Evolutionary conservation across 2,888 invertebrate species (phyloP).

Genomic region (Amphimallon solstitiale): DNA sequence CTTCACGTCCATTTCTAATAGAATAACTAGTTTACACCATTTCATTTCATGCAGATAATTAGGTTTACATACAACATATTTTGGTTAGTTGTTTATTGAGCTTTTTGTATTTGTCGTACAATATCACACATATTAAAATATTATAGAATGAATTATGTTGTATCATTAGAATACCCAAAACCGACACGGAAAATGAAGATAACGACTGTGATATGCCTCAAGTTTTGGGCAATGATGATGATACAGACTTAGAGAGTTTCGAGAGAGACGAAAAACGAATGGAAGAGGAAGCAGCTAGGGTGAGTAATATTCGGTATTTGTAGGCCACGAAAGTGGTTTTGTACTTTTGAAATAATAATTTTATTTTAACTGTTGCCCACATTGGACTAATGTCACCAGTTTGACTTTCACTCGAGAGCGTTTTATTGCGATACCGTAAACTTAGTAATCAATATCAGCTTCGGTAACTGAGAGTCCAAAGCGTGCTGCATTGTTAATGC

Average conservation of each 20-base stretch:
- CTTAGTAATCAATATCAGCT: too few species aligned
- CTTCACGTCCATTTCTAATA: conserved; percentile 52
- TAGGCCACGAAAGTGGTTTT: too few species aligned
- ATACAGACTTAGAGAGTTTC: conserved; percentile 65
- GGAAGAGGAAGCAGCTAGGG: conserved; percentile 65
- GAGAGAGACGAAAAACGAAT: conserved; percentile 66
- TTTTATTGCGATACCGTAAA: too few species aligned
- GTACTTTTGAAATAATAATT: too few species aligned
- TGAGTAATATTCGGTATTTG: conserved; percentile 45
- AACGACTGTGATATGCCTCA: conserved; percentile 62
- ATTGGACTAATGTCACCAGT: too few species aligned
- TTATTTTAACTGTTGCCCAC: too few species aligned
- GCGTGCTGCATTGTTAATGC: too few species aligned
- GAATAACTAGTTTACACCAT: conserved; percentile 17
- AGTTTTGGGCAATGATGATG: conserved; percentile 56
- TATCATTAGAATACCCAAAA: conserved; percentile 46
- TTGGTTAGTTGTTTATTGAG: background rate
- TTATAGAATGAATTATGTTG: background rate
- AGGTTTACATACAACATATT: conserved; percentile 14
- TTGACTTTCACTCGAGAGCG: too few species aligned
- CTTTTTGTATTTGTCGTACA: background rate
- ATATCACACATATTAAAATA: background rate
- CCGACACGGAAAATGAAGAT: conserved; percentile 53
- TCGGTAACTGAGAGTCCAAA: too few species aligned
- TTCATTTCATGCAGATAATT: conserved; percentile 32